Percentiles rank a stretch among this genome's conserved stretches.
phyloP scores from a whole-genome alignment of 2,797 vertebrate species.

The Gila robusta region DNA sequence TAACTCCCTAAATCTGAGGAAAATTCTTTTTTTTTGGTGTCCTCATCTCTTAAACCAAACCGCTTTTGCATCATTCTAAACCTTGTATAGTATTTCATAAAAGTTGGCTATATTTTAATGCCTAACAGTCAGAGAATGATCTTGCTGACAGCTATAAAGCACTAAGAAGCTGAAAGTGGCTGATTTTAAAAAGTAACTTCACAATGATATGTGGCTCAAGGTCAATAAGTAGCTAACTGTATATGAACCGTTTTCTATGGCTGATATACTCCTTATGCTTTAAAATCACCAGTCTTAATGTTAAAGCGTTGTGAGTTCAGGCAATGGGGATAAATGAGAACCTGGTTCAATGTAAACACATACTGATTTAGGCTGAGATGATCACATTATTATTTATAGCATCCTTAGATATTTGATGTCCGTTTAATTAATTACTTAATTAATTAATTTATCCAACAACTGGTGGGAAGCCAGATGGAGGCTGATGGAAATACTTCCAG shows the following conservation, averaged over 20 bases:
- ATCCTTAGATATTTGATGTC: slow-evolving; percentile 16
- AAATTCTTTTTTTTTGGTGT: neutral
- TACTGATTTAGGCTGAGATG: neutral
- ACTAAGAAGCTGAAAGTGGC: neutral
- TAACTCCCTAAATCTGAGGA: too few species aligned
- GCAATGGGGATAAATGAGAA: neutral
- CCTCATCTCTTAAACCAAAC: neutral
- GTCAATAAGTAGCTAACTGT: neutral
- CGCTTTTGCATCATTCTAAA: neutral
- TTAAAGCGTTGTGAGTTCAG: neutral
- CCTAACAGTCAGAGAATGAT: neutral
- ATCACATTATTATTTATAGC: neutral
- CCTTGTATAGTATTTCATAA: neutral
- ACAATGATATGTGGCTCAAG: neutral
- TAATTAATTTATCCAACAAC: slow-evolving; percentile 37
- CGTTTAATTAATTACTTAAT: slow-evolving; percentile 26
- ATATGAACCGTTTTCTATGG: neutral
- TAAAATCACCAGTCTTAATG: neutral
- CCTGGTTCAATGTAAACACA: neutral
- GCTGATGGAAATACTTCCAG: slow-evolving; percentile 36
- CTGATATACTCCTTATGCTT: slow-evolving; percentile 10
- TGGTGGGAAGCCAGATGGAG: slow-evolving; percentile 14
- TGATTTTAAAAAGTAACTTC: neutral
- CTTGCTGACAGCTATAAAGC: slow-evolving; percentile 5
- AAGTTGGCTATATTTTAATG: neutral